Base-by-base conservation (phyloP, 2,888 invertebrate genomes). In the Tachina lurida region DNA sequence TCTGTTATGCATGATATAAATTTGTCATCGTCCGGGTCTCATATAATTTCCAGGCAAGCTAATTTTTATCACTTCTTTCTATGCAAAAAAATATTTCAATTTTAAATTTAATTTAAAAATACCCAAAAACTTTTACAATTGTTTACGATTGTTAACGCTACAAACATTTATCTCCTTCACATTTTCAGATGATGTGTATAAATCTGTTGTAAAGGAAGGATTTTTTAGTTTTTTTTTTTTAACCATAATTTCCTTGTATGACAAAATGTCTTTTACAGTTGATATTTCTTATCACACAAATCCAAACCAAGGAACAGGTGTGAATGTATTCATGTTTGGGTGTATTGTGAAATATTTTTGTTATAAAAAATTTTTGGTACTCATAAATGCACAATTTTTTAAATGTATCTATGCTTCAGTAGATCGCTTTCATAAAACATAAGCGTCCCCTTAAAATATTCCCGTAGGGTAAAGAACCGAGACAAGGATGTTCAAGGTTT, bases 241-340 rank as follows among this genome's bases (percentile, higher is more conserved):
- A 47, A 71, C 56, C 71, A 65, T 58, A 76, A 82, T 76, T 82
- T 76, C 43, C 71, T 76, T 82, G 63, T 52, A 19, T 65, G 62
- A 76, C 76, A 77, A 60, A 43, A 77, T 60, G 31, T 70, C 71
- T 77, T 83, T 73, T 67, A 17, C 71, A 77, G 58, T 77, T 83
- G 22, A 45, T 60, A 52, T 43, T 82, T 71, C 52, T 75, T 73
- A 77, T 65, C 82, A 65, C 43, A 71, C 43, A 22, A 49, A 52
- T 13, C 71, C 47, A 71, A 65, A 43, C 56, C 31, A 82, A 68
- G 58, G 58, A 45, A 17, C 71, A 76, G 76, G 76, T 82, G 56
- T 76, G 58, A 71, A 65, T 70, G 47, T 49, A 22, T 8, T 70
- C n/a, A 12, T n/a, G 12, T 31, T 2, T 71, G 39, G 12, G 41